Percentiles rank a stretch among this genome's conserved stretches.
phyloP scores from a whole-genome alignment of 2,797 vertebrate species.

The Scolopax rusticola region DNA sequence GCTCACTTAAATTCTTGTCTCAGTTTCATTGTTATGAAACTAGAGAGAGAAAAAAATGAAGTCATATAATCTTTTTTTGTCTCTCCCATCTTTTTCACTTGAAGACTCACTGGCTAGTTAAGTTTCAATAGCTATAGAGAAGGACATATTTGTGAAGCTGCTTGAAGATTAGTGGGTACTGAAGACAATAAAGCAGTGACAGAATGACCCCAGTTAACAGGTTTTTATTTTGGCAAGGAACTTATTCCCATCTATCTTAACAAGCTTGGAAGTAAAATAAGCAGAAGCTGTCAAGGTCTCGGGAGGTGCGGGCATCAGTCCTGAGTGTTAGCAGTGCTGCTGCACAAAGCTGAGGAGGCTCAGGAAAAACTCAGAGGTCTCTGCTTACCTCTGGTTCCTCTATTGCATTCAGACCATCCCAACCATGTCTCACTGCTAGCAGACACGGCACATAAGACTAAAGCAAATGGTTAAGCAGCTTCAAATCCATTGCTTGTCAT shows the following conservation, averaged over 20 bases:
- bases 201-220: conserved; percentile 12
- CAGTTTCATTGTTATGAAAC: not conserved
- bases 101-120: not conserved
- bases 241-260: not conserved
- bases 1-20: not conserved
- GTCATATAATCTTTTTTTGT: not conserved
- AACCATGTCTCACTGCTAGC: not conserved
- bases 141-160: not conserved
- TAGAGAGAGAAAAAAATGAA: not conserved
- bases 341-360: not conserved
- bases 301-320: not conserved
- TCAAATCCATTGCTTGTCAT: not conserved
- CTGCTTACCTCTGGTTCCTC: not conserved
- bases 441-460: not conserved
- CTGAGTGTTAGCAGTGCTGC: not conserved
- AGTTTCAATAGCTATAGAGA: not conserved
- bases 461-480: not conserved
- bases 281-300: not conserved
- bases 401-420: not conserved
- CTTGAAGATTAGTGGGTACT: conserved; percentile 13
- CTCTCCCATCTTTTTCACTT: not conserved
- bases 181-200: conserved; percentile 29
- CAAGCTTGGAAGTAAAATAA: conserved; percentile 14
- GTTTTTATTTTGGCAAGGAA: conserved; percentile 28
- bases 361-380: not conserved